Evolutionary conservation across 2,888 invertebrate species (phyloP).

Genomic region (Pseudococcus jackbeardsleyi): DNA sequence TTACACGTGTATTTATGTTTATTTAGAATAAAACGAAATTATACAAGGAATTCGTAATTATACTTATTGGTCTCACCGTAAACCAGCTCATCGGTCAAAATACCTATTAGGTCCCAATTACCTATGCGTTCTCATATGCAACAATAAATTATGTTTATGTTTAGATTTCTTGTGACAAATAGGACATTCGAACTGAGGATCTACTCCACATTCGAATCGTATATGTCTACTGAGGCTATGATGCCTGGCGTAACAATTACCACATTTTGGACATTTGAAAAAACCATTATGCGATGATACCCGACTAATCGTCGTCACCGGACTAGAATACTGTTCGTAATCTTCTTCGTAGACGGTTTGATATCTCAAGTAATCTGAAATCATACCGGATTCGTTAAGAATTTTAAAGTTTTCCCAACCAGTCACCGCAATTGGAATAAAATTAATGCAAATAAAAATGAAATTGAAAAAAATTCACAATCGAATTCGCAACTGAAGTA

Average conservation of each 20-base stretch:
- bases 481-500: constrained; percentile 29
- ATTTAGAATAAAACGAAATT: constrained; percentile 34
- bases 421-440: not conserved
- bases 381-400: not conserved
- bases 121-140: constrained; percentile 72
- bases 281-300: constrained; percentile 34
- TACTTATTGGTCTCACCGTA: constrained; percentile 1
- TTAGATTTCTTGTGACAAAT: constrained; percentile 76
- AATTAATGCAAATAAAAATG: not conserved
- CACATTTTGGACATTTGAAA: constrained; percentile 73
- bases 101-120: not conserved
- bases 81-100: not conserved
- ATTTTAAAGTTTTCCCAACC: not conserved
- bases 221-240: constrained; percentile 75
- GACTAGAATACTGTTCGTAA: constrained; percentile 49
- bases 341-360: constrained; percentile 58
- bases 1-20: constrained; percentile 46
- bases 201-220: constrained; percentile 75
- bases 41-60: constrained; percentile 25
- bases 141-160: constrained; percentile 73
- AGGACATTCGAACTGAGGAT: constrained; percentile 76
- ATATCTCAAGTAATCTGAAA: constrained; percentile 58
- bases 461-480: constrained; percentile 13
- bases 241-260: constrained; percentile 74
- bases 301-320: constrained; percentile 10